These are phyloP conservation scores for Perccottus glenii DNA, from an alignment of 2,113 vertebrate genomes.

Conservation along the genomic window DNA sequence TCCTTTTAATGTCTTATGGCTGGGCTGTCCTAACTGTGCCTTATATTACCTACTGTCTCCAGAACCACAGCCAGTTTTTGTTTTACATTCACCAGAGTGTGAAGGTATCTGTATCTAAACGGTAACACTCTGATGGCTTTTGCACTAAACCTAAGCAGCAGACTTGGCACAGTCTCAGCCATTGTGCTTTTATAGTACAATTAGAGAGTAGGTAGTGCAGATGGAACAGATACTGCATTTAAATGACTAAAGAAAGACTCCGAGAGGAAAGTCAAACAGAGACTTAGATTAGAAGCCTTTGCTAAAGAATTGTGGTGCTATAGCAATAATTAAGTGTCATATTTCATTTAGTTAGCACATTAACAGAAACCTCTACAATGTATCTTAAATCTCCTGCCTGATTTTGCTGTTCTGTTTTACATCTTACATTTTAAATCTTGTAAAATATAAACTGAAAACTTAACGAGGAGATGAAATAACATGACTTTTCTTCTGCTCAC, in stretches of 20 bases:
- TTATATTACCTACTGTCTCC: not conserved
- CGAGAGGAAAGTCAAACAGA: not conserved
- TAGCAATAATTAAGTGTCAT: not conserved
- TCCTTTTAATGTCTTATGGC: not conserved
- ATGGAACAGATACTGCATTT: constrained; percentile 2
- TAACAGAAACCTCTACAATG: too few relatives aligned
- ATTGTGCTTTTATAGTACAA: constrained; percentile 7
- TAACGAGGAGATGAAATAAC: too few relatives aligned
- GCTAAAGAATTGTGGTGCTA: not conserved
- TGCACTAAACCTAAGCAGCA: not conserved
- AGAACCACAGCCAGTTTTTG: not conserved
- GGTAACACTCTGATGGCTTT: not conserved
- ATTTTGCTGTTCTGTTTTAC: too few relatives aligned
- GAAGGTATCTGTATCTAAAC: not conserved
- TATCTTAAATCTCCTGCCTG: too few relatives aligned
- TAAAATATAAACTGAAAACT: too few relatives aligned
- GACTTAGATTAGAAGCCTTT: not conserved
- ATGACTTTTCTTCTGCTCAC: too few relatives aligned
- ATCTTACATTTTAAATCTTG: too few relatives aligned
- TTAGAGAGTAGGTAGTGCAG: constrained; percentile 6
- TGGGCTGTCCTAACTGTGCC: not conserved
- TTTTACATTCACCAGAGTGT: not conserved
- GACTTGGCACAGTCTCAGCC: not conserved
- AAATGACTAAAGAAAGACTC: constrained; percentile 1
- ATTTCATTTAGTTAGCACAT: not conserved